Base-by-base conservation (phyloP, 2,113 vertebrate species). In the Bungarus multicinctus region DNA sequence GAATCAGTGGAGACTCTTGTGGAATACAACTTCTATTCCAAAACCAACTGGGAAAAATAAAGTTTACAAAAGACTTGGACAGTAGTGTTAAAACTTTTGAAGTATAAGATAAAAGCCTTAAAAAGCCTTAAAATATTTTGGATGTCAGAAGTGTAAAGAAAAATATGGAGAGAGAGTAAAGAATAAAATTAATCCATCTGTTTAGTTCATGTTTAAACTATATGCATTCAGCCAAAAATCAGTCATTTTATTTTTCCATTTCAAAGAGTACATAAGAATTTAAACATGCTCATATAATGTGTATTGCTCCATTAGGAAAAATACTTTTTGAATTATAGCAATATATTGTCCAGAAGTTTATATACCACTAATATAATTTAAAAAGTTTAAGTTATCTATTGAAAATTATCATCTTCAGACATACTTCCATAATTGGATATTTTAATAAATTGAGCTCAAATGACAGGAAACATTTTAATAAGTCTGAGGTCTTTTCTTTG, bases 151-250 rank as follows among this genome's bases (percentile, higher is more conserved):
- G 88, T 57, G 92, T 90, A 87, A 91, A 96, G 92, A 94, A 95
- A 89, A 93, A 94, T 96, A 94, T 96, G 95, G 94, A 93, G 94
- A 91, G 93, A 92, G 92, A 94, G 95, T 89, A 90, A 94, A 92
- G 94, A 47, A 34, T 91, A 94, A 95, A 95, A 91, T 43, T 39
- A 81, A 94, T 90, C 91, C 95, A 93, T 94, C 92, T 93, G 94
- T 94, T 95, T 92, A 94, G 94, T 92, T 96, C 92, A 95, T 91
- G 90, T 91, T 94, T 94, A 95, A 96, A 95, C 34, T 93, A 94
- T 97, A 94, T 93, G 92, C 94, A 94, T 94, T 96, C 95, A 97
- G 96, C 93, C 96, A 97, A 97, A 97, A 95, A 95, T 95, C 96
- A 95, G 89, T 93, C 91, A 11, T 20, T 92, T 95, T 96, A 95